Base-by-base conservation (phyloP, 2,797 vertebrate genomes). In the Sebastes variabilis region DNA sequence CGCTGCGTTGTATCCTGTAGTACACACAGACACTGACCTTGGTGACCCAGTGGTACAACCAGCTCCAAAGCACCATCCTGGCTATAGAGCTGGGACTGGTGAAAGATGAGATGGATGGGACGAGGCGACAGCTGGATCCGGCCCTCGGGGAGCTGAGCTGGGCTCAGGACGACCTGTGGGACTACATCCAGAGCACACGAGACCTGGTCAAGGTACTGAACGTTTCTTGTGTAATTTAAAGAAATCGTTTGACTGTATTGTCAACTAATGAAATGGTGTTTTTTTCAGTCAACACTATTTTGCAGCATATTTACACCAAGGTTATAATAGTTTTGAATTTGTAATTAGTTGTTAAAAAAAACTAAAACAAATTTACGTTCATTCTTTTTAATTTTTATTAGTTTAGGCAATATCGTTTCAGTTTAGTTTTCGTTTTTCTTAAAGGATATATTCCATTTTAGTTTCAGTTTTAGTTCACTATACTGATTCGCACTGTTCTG, bases 31-130 rank as follows among this genome's bases (percentile, higher is more conserved):
- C 93, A 22, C 90, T 96, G 86, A 91, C 88, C 75, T 85, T 94
- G 90, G 90, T 96, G 88, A 89, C 89, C 76, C 93, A 96, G 24
- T 94, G 94, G 92, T 96, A 95, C 87, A 95, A 96, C 89, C 92
- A 93, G 60, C 89, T 97, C 61, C 78, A 90, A 80, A 95, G 92
- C 75, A 96, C 92, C 8, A 79, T 96, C 71, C 89, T 96, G 56
- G 79, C 93, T 30, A 96, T 95, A 36, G 95, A 96, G 88, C 61
- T 82, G 74, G 89, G 89, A 64, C 73, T 95, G 73, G 83, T 94
- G 24, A 91, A 90, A 72, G 81, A 90, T 4, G 93, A 96, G 76
- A 91, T 95, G 72, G 81, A 93, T 38, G 80, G 75, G 58, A 93
- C 93, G 64, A 94, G 91, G 42, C 73, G 24, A 29, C 90, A 96